Base-by-base conservation (phyloP, 2,888 invertebrate genomes). In the Drosophila falleni region DNA sequence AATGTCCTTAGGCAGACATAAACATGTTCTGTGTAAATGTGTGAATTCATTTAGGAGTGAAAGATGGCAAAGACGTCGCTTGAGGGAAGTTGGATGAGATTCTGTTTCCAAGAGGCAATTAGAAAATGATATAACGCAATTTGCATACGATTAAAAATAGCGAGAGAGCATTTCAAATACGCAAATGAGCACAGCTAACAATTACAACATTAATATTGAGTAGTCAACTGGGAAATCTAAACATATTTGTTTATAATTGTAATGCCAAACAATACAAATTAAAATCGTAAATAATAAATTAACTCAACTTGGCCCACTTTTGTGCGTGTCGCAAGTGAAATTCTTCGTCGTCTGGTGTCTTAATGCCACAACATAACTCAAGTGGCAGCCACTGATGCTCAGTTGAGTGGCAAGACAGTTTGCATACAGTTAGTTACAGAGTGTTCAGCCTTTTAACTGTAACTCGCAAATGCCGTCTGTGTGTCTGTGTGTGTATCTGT, bases 101-200 rank as follows among this genome's bases (percentile, higher is more conserved):
- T 49, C 46, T 23, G 58, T 46, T 44, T 33, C 41, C 31, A 68
- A 65, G 55, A 74, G 87, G 74, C 80, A 87, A 85, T 86, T 86
- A 85, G 83, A 80, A 83, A 83, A 85, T 83, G 80, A 85, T 85
- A 85, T 69, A 78, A 74, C 69, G 60, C 79, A 82, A 81, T 85
- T 80, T 76, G 78, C 74, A 44, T 76, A 58, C 65, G 74, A 82
- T 81, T 87, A 81, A 85, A 85, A 82, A 65, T 73, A 55, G 58
- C 58, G 35, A 16, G 42, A 47, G 47, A 47, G 39, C 47, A 54
- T 64, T 67, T 54, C 16, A 63, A 41, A 49, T 31, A 39, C 61
- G 42, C 35, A 79, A 77, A 62, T 68, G 50, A 37, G 29, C 35
- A 51, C 16, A 3, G 56, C n/a, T 37, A 35, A 35, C 13, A 13